Evolutionary conservation across 1,140 invertebrate species (phyloP), one percentile per base, ranked within the genome.

Genomic region (Sipha flava): DNA sequence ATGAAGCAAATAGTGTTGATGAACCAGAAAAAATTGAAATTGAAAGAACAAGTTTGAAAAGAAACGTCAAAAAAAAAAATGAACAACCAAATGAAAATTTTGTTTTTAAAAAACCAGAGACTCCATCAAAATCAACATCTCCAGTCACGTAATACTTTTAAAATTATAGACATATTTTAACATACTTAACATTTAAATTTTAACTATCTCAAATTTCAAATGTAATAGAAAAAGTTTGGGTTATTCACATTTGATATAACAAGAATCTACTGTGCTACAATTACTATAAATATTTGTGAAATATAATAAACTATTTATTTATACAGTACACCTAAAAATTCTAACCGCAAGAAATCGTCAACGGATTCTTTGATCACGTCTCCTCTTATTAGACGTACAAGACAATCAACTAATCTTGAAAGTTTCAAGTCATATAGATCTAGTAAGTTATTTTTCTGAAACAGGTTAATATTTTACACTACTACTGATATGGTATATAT

Each of bases 381-480:
- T 10, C 34, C 72, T 43, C 12, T 40, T 54, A 9, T 26, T 37
- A 57, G 72, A 43, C 72, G 49, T 54, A 68, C 79, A 52, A 70
- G 70, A 26, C 83, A 87, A 68, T 85, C 85, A 5, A 88, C 81
- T 49, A 81, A 82, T 79, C 85, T 86, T 52, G 89, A 90, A 66
- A 90, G 89, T 82, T 90, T 90, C 81, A 85, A 87, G 82, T 85
- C 89, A 4, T 90, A 90, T 77, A 85, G 87, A 72, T 84, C 83
- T 77, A 85, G 84, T 73, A 86, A 86, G 86, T 84, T 59, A 12
- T 54, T 23, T 37, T 62, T n/a, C 3, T 70, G 21, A 57, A 47
- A 7, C 7, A 68, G 37, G 45, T 18, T 26, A 57, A 29, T 6
- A 31, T 14, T 49, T 4, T 40, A 40, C 37, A 40, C 37, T 40